phyloP scores from a whole-genome alignment of 1,140 invertebrate genomes.

The Apis cerana region DNA sequence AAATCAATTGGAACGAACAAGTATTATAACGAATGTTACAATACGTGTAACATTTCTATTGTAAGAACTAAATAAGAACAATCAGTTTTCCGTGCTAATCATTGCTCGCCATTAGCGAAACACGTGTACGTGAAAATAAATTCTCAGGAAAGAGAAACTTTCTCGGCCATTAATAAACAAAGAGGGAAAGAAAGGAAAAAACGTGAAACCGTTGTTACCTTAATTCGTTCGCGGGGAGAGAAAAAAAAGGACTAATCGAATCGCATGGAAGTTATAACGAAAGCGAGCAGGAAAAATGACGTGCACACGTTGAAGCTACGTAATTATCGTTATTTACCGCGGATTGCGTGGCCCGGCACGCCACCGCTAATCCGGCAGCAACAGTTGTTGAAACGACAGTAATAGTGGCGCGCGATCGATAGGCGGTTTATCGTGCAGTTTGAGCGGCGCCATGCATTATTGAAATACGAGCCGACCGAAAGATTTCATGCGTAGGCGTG shows the following conservation, averaged over 20 bases:
- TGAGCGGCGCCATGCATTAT: slow-evolving; percentile 27
- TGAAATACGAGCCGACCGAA: slow-evolving; percentile 35
- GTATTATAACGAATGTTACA: neutral
- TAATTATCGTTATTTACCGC: slow-evolving; percentile 44
- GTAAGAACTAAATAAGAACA: neutral
- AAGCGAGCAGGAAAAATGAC: slow-evolving; percentile 8
- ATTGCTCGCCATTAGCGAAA: neutral
- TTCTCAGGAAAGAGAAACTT: neutral
- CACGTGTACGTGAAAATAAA: neutral
- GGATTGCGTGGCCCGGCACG: slow-evolving; percentile 17
- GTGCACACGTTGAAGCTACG: neutral
- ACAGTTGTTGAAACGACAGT: slow-evolving; percentile 49
- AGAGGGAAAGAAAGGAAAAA: neutral
- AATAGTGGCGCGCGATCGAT: slow-evolving; percentile 39
- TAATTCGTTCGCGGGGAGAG: neutral
- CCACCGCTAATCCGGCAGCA: slow-evolving; percentile 41
- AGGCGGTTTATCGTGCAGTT: slow-evolving; percentile 43
- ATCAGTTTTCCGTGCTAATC: neutral
- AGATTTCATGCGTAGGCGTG: slow-evolving; percentile 26
- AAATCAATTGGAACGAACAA: neutral
- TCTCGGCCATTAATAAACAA: too few relatives aligned
- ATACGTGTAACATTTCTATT: neutral
- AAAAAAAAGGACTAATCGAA: neutral
- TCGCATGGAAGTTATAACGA: neutral
- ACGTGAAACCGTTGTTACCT: too few relatives aligned